Percentiles rank a stretch among this genome's conserved stretches.
phyloP scores from a whole-genome alignment of 2,888 invertebrate genomes.

The Trachelus stipa region DNA sequence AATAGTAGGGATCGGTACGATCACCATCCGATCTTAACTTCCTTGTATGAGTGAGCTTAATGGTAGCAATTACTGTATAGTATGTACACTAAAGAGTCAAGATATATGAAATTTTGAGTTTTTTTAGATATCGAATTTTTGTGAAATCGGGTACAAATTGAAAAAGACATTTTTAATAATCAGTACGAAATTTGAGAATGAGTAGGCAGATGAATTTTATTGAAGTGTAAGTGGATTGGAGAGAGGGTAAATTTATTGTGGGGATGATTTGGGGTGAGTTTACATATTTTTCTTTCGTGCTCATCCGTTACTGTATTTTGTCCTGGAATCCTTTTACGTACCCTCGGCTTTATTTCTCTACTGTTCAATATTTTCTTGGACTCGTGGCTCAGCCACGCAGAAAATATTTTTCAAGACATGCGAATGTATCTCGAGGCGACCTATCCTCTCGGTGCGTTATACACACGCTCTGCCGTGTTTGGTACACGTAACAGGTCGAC shows the following conservation, averaged over 20 bases:
- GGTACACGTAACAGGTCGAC: not conserved
- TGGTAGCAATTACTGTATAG: not conserved
- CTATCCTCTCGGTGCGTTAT: not conserved
- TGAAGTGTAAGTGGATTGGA: no score
- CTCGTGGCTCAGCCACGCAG: not conserved
- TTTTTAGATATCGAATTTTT: no score
- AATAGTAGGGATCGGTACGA: not conserved
- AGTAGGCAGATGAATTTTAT: not conserved
- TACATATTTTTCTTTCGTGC: not conserved
- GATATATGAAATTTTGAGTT: not conserved
- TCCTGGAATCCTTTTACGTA: not conserved
- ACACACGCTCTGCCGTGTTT: conserved; percentile 1
- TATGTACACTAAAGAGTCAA: not conserved
- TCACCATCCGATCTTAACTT: not conserved
- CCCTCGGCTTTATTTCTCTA: not conserved
- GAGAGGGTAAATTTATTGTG: not conserved
- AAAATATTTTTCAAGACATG: not conserved
- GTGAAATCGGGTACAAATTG: no score
- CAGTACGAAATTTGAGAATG: not conserved
- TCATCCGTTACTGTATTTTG: not conserved
- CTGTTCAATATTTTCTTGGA: not conserved
- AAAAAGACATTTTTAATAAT: not conserved
- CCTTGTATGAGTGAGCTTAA: not conserved
- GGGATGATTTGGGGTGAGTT: not conserved
- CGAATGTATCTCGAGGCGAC: not conserved